Percentiles rank a stretch among this genome's conserved stretches.
Evolutionary conservation across 2,888 invertebrate genomes (phyloP).

Genomic region (Coremacera marginata): DNA sequence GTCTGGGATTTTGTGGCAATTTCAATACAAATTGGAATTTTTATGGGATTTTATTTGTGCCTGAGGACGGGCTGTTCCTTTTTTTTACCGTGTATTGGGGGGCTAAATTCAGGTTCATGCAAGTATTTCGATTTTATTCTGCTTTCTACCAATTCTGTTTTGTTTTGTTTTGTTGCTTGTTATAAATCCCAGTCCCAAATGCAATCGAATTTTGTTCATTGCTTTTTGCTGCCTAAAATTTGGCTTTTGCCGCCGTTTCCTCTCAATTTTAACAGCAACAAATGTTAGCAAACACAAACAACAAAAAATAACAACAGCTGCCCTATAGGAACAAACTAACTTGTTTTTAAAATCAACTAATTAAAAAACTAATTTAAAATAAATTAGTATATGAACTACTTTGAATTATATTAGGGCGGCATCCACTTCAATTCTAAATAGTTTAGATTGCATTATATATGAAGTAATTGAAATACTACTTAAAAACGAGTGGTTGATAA

Average conservation of each 20-base stretch:
- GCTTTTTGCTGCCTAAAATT: conserved; percentile 16
- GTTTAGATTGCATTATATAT: too few relatives aligned
- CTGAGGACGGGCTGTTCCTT: not conserved
- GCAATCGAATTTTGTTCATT: conserved; percentile 25
- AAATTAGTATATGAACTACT: too few relatives aligned
- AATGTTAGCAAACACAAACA: not conserved
- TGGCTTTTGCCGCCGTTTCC: not conserved
- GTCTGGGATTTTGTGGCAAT: conserved; percentile 43
- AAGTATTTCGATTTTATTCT: not conserved
- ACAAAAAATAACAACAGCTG: not conserved
- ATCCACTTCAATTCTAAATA: too few relatives aligned
- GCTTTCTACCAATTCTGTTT: not conserved
- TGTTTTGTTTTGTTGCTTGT: not conserved
- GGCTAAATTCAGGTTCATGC: too few relatives aligned
- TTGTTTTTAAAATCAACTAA: too few relatives aligned
- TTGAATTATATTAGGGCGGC: too few relatives aligned
- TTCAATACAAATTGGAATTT: conserved; percentile 45
- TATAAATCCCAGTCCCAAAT: conserved; percentile 28
- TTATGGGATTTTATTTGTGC: conserved; percentile 9
- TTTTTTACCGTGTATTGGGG: not conserved
- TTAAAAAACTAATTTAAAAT: too few relatives aligned
- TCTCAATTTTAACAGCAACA: not conserved
- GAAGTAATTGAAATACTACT: too few relatives aligned
- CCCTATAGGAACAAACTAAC: too few relatives aligned
- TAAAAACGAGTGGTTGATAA: too few relatives aligned